A percentile compares a stretch with the other conserved stretches of the same genome.
phyloP scores from a whole-genome alignment of 2,888 invertebrate species.

The Eilema caniola region DNA sequence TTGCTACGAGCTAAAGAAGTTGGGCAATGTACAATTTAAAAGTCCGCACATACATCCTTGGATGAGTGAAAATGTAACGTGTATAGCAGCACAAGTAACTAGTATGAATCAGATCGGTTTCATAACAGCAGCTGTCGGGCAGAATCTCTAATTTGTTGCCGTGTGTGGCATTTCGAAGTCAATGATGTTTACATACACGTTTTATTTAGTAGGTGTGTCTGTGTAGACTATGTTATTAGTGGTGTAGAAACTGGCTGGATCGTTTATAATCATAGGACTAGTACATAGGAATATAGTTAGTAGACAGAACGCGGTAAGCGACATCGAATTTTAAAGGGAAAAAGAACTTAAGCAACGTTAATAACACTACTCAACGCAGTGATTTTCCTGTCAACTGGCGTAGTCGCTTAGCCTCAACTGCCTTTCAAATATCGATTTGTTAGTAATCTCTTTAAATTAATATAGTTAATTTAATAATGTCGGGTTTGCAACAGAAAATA shows the following conservation, averaged over 20 bases:
- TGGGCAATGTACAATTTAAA: conserved; percentile 2
- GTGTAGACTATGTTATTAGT: conserved; percentile 6
- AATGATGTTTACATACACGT: conserved; percentile 2
- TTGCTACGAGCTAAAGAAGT: too few relatives aligned
- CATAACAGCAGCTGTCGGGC: not conserved
- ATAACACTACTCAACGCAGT: not conserved
- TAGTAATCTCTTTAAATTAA: not conserved
- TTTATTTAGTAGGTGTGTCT: conserved; percentile 4
- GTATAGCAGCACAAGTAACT: not conserved
- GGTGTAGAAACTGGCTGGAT: conserved; percentile 3
- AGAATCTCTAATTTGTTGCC: conserved; percentile 8
- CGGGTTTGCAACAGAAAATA: not conserved
- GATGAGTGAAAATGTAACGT: conserved; percentile 13
- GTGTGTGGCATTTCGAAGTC: conserved; percentile 9
- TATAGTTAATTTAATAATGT: not conserved
- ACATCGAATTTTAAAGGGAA: not conserved
- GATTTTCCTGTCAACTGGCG: not conserved
- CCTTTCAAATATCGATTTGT: not conserved
- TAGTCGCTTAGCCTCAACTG: not conserved
- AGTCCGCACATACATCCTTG: not conserved
- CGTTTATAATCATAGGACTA: conserved; percentile 1
- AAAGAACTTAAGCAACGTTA: not conserved
- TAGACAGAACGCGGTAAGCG: not conserved
- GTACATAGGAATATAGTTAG: not conserved
- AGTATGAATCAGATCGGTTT: conserved; percentile 11